A percentile compares a stretch with the other conserved stretches of the same genome.
Conservation (phyloP, 2,888 invertebrate species). For the Tetragonisca angustula region DNA sequence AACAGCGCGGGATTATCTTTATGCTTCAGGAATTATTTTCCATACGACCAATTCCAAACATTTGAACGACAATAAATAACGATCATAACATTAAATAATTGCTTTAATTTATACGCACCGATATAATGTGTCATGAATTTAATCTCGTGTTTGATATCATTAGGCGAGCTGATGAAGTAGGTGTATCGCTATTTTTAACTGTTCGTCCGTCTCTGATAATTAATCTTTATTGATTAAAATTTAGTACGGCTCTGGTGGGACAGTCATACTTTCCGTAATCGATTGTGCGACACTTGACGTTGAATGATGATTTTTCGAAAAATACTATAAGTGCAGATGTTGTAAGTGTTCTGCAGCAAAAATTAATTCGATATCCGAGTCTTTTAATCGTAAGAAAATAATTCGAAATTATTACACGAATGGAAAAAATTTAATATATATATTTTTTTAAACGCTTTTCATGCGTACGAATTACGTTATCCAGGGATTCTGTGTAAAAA, state of each 20-base stretch:
- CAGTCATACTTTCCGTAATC: background rate
- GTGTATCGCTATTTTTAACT: background rate
- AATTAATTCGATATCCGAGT: no score
- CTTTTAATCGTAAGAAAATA: background rate
- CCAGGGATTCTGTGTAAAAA: background rate
- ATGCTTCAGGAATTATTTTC: background rate
- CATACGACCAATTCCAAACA: background rate
- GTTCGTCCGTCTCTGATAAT: background rate
- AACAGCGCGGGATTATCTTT: conserved; percentile 2
- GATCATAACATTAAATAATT: conserved; percentile 7
- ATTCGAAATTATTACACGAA: background rate
- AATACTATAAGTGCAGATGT: no score
- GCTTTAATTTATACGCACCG: background rate
- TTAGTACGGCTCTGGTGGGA: no score
- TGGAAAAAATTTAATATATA: background rate
- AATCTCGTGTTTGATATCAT: background rate
- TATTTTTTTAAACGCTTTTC: accelerated
- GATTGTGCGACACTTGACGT: accelerated
- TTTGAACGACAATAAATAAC: conserved; percentile 3
- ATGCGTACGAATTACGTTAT: background rate
- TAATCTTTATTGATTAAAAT: background rate
- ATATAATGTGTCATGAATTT: conserved; percentile 4
- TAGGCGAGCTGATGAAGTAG: background rate
- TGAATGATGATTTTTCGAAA: background rate
- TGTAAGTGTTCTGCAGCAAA: no score